Evolutionary conservation across 2,113 vertebrate species (phyloP).

Genomic region (Strix aluco): DNA sequence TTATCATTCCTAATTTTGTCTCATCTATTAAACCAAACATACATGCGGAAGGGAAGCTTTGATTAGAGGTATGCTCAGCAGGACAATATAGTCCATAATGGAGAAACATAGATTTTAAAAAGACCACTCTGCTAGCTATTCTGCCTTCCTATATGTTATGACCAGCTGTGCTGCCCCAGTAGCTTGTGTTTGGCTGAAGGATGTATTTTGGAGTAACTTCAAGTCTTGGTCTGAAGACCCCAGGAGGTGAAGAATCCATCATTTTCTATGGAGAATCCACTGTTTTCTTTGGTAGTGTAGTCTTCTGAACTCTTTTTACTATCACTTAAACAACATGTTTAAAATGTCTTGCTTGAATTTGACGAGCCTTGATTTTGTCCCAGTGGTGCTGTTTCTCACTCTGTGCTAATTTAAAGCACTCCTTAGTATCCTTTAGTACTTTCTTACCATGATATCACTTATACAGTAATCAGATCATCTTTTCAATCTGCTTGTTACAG

Average conservation of each 20-base stretch:
- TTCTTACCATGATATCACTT: neutral
- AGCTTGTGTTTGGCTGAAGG: neutral
- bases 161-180: neutral
- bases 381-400: neutral
- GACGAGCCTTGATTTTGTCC: neutral
- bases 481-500: neutral
- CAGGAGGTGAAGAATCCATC: neutral
- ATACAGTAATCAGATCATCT: neutral
- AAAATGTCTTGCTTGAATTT: neutral
- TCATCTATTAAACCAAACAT: neutral
- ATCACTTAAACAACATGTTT: neutral
- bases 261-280: neutral
- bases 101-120: neutral
- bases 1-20: neutral
- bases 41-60: neutral
- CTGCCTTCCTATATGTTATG: neutral
- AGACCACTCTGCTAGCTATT: neutral
- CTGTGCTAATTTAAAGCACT: neutral
- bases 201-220: neutral
- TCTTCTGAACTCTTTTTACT: neutral
- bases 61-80: neutral
- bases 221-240: neutral
- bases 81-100: neutral
- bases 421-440: neutral
- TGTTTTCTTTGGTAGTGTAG: neutral